phyloP scores from a whole-genome alignment of 2,888 invertebrate genomes.

The Nebria salina region DNA sequence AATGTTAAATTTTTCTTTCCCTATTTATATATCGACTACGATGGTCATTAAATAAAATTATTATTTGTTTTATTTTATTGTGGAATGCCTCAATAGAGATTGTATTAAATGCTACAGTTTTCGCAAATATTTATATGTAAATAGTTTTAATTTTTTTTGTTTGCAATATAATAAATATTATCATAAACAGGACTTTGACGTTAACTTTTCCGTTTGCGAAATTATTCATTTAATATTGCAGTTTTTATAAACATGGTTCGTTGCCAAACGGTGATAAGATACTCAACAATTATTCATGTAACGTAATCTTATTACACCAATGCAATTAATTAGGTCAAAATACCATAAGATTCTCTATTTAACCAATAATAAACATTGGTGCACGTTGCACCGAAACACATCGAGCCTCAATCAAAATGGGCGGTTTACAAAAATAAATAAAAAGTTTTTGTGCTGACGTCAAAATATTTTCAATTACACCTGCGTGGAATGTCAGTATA shows the following conservation, averaged over 20 bases:
- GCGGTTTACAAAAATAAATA: not conserved
- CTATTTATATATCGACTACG: too few species aligned
- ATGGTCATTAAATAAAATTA: too few species aligned
- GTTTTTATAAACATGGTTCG: not conserved
- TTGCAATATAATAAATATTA: not conserved
- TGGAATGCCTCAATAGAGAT: too few species aligned
- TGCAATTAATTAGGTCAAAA: not conserved
- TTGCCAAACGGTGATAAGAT: not conserved
- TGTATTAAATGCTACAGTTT: too few species aligned
- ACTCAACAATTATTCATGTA: not conserved
- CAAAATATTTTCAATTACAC: not conserved
- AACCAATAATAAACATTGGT: not conserved
- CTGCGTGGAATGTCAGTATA: slow-evolving; percentile 1
- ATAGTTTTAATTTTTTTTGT: not conserved
- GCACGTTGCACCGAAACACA: not conserved
- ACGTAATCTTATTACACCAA: slow-evolving; percentile 1
- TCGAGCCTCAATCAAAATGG: not conserved
- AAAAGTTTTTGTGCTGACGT: not conserved
- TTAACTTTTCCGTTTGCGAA: not conserved
- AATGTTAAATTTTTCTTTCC: too few species aligned
- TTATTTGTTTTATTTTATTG: too few species aligned
- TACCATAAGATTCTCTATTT: not conserved
- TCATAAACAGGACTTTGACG: not conserved
- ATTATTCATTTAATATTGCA: not conserved
- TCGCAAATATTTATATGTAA: too few species aligned